These are phyloP conservation scores for Eupithecia vulgata DNA, from an alignment of 2,888 invertebrate species.

Conservation along the genomic window DNA sequence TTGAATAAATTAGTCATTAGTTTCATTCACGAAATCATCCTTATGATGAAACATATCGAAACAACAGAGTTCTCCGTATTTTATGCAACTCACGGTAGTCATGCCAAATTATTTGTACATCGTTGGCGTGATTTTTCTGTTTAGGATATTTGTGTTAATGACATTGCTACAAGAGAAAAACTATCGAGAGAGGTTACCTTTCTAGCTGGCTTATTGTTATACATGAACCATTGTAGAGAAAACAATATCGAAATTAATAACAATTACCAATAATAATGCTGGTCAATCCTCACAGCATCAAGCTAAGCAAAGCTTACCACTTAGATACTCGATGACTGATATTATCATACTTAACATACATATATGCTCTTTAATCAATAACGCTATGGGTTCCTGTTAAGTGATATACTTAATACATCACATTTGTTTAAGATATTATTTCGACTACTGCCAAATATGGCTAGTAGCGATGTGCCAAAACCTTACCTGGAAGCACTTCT, in stretches of 20 bases:
- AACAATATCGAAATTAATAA: not conserved
- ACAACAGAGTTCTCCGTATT: not conserved
- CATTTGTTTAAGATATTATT: not conserved
- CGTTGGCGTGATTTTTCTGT: not conserved
- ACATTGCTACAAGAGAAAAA: not conserved
- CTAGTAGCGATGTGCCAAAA: not conserved
- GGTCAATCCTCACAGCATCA: not conserved
- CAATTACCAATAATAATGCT: not conserved
- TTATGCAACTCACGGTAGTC: not conserved
- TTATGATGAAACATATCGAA: slow-evolving; percentile 2
- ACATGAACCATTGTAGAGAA: not conserved
- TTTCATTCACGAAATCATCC: slow-evolving; percentile 2
- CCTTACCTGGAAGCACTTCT: slow-evolving; percentile 90
- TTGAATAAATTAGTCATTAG: slow-evolving; percentile 12
- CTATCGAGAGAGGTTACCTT: not conserved
- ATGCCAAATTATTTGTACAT: not conserved
- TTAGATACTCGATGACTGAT: no score
- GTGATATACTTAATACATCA: not conserved
- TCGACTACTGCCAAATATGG: not conserved
- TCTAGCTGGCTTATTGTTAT: not conserved
- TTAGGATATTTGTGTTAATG: not conserved
- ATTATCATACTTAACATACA: no score
- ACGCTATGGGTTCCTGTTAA: no score
- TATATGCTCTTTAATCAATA: no score
- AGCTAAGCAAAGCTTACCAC: not conserved